A percentile compares a stretch with the other conserved stretches of the same genome.
phyloP scores from a whole-genome alignment of 2,113 vertebrate genomes.

The Hippotragus niger region DNA sequence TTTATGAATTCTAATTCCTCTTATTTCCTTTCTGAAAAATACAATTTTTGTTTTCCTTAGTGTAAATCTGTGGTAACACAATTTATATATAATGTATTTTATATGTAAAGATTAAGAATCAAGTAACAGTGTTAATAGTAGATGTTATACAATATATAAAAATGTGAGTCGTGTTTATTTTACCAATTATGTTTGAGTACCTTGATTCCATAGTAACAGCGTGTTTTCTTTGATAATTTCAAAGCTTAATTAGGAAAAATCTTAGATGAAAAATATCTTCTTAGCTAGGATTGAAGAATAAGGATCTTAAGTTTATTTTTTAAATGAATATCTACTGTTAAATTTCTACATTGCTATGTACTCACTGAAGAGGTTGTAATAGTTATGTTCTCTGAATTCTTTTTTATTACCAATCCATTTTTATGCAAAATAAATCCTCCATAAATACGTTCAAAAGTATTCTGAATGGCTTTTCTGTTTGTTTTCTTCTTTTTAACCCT shows the following conservation, averaged over 20 bases:
- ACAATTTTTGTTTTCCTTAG: neutral
- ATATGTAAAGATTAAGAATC: slow-evolving; percentile 4
- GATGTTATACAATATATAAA: neutral
- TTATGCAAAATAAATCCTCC: neutral
- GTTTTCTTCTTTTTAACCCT: neutral
- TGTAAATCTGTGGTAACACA: neutral
- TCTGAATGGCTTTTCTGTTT: neutral
- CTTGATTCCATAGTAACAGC: slow-evolving; percentile 17
- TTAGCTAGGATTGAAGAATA: slow-evolving; percentile 13
- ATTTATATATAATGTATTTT: neutral
- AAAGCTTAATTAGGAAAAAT: neutral
- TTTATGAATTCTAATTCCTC: neutral
- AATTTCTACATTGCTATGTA: neutral
- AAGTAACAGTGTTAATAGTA: neutral
- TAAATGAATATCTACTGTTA: neutral
- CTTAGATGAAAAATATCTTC: neutral
- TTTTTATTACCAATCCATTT: neutral
- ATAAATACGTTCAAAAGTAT: neutral
- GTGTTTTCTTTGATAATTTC: neutral
- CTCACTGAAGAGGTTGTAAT: neutral
- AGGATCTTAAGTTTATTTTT: neutral
- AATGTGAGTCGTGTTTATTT: neutral
- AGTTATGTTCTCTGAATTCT: neutral
- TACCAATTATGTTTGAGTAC: neutral
- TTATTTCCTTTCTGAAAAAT: neutral